These are phyloP conservation scores for Agonopterix subpropinquella DNA, from an alignment of 2,888 invertebrate species.

Conservation along the genomic window DNA sequence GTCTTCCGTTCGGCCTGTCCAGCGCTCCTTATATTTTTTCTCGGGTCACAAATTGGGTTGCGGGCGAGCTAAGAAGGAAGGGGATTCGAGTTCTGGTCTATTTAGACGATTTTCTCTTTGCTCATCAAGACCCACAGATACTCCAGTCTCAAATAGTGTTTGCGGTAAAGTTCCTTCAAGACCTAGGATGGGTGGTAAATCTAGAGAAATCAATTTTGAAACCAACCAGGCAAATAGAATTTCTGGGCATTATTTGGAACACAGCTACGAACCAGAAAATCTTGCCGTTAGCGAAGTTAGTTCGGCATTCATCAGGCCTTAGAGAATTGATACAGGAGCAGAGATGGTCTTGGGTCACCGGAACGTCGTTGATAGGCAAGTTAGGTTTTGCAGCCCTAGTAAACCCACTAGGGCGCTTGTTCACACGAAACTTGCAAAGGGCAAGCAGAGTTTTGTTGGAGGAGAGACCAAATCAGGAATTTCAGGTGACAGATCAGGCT, in stretches of 20 bases:
- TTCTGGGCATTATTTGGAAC: constrained; percentile 16
- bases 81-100: too few species aligned
- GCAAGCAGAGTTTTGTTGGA: neutral
- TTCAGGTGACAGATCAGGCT: neutral
- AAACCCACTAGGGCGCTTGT: constrained; percentile 11
- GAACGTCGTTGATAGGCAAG: constrained; percentile 11
- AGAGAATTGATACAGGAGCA: neutral
- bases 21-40: neutral
- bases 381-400: constrained; percentile 13
- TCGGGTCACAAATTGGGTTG: neutral
- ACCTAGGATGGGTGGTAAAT: constrained; percentile 4
- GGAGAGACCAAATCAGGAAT: neutral
- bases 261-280: constrained; percentile 1
- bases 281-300: neutral
- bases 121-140: neutral
- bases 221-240: constrained; percentile 9
- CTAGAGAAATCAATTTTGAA: constrained; percentile 2
- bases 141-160: neutral
- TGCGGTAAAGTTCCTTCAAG: neutral
- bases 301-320: neutral
- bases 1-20: neutral
- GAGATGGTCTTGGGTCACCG: constrained; percentile 10
- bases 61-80: too few species aligned
- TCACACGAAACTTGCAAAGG: constrained; percentile 10
- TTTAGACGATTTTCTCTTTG: too few species aligned